Evolutionary conservation across 2,113 vertebrate genomes (phyloP).

Genomic region (Donacobius atricapilla): DNA sequence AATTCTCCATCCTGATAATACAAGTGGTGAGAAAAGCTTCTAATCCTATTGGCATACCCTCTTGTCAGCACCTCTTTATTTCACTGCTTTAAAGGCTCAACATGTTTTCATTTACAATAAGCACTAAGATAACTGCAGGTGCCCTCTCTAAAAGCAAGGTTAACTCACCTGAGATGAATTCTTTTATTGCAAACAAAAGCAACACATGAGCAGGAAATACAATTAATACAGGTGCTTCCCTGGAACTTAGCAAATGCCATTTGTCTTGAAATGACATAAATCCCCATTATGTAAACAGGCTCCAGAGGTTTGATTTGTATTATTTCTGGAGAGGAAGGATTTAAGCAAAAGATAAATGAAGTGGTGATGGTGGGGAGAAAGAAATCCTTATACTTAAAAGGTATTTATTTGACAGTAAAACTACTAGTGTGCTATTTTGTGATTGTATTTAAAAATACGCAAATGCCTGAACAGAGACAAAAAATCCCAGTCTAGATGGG

Average conservation of each 20-base stretch:
- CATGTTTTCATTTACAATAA: slow-evolving; percentile 82
- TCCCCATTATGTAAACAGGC: slow-evolving; percentile 62
- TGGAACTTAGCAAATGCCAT: slow-evolving; percentile 69
- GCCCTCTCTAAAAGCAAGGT: slow-evolving; percentile 81
- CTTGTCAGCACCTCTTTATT: slow-evolving; percentile 83
- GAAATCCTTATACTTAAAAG: slow-evolving; percentile 38
- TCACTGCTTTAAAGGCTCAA: slow-evolving; percentile 80
- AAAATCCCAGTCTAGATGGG: neutral
- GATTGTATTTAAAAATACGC: neutral
- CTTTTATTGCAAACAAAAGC: slow-evolving; percentile 79
- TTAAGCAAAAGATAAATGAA: slow-evolving; percentile 61
- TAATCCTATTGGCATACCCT: slow-evolving; percentile 79
- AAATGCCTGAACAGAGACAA: neutral
- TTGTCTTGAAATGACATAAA: slow-evolving; percentile 71
- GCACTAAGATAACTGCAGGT: slow-evolving; percentile 78
- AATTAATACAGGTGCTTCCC: slow-evolving; percentile 83
- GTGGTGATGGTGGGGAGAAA: neutral
- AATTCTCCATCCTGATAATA: slow-evolving; percentile 74
- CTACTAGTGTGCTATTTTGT: neutral
- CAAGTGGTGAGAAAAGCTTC: slow-evolving; percentile 74
- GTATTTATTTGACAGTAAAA: slow-evolving; percentile 46
- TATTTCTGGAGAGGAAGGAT: slow-evolving; percentile 61
- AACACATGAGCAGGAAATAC: slow-evolving; percentile 75
- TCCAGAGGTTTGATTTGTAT: slow-evolving; percentile 62
- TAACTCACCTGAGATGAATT: slow-evolving; percentile 84